phyloP scores from a whole-genome alignment of 2,113 vertebrate genomes.

The Sebastes schlegelii region DNA sequence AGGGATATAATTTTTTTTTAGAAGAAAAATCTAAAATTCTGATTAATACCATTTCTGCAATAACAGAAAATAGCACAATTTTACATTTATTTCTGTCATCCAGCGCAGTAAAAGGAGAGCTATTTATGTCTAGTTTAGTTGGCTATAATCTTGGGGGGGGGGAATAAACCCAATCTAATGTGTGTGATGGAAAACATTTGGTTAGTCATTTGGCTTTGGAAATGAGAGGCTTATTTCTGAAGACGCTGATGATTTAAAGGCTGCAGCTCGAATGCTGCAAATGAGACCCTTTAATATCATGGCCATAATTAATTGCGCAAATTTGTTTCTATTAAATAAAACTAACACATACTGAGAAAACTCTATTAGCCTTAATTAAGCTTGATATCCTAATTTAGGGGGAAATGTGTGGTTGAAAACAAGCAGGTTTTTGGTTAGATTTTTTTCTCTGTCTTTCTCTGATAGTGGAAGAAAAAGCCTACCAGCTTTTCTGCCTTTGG shows the following conservation, averaged over 20 bases:
- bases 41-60: not conserved
- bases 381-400: constrained; percentile 99
- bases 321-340: constrained; percentile 99
- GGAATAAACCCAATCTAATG: constrained; percentile 38
- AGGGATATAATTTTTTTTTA: not conserved
- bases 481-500: constrained; percentile 94
- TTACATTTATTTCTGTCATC: constrained; percentile 3
- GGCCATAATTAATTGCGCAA: constrained; percentile 99
- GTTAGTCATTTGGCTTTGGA: constrained; percentile 64
- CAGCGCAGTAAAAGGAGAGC: not conserved
- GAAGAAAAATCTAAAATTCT: not conserved
- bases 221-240: constrained; percentile 77
- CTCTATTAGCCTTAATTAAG: constrained; percentile 99
- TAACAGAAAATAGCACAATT: not conserved
- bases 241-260: constrained; percentile 71
- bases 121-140: constrained; percentile 29
- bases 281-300: constrained; percentile 97
- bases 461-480: constrained; percentile 86
- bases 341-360: constrained; percentile 99
- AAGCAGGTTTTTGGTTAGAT: constrained; percentile 86
- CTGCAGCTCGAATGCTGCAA: constrained; percentile 86
- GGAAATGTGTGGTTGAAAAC: constrained; percentile 96
- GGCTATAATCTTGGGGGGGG: not conserved
- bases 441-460: constrained; percentile 76
- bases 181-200: constrained; percentile 53